Percentiles rank a stretch among this genome's conserved stretches.
phyloP scores from a whole-genome alignment of 2,113 vertebrate genomes.

The Lepisosteus osseus region DNA sequence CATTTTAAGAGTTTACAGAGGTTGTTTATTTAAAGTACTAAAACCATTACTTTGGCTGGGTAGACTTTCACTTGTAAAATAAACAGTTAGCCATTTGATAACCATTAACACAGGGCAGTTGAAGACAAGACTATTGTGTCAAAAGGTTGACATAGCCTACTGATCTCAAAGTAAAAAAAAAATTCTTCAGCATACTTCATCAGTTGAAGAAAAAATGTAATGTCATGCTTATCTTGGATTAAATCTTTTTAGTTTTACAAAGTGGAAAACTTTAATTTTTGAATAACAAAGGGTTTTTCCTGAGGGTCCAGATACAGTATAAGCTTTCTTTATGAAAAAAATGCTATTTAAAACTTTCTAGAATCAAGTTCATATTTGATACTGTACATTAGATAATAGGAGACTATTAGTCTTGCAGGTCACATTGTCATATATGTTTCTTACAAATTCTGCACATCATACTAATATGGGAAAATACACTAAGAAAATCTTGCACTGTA shows the following conservation, averaged over 20 bases:
- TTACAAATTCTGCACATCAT: too few relatives aligned
- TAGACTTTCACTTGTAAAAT: slow-evolving; percentile 43
- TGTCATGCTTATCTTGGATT: not conserved
- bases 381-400: too few relatives aligned
- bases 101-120: slow-evolving; percentile 27
- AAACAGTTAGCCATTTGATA: slow-evolving; percentile 51
- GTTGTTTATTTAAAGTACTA: slow-evolving; percentile 55
- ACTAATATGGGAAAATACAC: too few relatives aligned
- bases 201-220: not conserved
- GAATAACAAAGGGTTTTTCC: too few relatives aligned
- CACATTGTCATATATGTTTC: too few relatives aligned
- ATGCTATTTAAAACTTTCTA: too few relatives aligned
- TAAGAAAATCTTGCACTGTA: too few relatives aligned
- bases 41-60: slow-evolving; percentile 25
- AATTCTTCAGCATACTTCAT: not conserved
- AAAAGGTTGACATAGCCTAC: slow-evolving; percentile 24
- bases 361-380: too few relatives aligned
- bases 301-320: too few relatives aligned
- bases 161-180: slow-evolving; percentile 13
- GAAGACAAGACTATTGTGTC: slow-evolving; percentile 24
- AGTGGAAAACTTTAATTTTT: not conserved
- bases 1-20: slow-evolving; percentile 47
- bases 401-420: too few relatives aligned
- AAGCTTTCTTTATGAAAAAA: too few relatives aligned
- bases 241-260: not conserved